Evolutionary conservation across 1,140 invertebrate species (phyloP).

Genomic region (Drosophila gunungcola): DNA sequence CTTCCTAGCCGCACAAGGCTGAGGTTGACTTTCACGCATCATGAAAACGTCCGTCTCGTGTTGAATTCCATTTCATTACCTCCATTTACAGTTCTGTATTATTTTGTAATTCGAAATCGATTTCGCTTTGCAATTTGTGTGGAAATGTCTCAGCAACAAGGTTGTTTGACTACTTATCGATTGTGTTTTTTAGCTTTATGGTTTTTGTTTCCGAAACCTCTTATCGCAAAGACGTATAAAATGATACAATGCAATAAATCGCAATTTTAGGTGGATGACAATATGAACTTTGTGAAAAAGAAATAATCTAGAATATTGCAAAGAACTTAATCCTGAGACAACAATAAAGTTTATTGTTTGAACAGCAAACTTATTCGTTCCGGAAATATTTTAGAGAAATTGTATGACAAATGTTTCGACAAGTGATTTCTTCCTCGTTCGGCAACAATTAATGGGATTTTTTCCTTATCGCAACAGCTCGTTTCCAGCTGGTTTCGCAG

Average conservation of each 20-base stretch:
- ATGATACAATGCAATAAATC: constrained; percentile 5
- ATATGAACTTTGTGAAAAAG: not conserved
- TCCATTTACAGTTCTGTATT: constrained; percentile 68
- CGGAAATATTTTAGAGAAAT: not conserved
- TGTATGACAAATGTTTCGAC: not conserved
- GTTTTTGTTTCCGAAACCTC: constrained; percentile 41
- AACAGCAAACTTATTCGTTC: not conserved
- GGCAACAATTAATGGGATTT: constrained; percentile 10
- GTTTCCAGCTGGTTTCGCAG: constrained; percentile 11
- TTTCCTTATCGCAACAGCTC: constrained; percentile 23
- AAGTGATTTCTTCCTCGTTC: not conserved
- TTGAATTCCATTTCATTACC: constrained; percentile 42
- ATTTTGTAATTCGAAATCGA: constrained; percentile 69
- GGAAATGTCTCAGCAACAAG: constrained; percentile 46
- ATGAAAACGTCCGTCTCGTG: constrained; percentile 41
- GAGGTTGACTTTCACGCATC: constrained; percentile 70
- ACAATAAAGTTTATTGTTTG: not conserved
- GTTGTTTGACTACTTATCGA: constrained; percentile 34
- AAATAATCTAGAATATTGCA: not conserved
- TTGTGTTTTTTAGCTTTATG: constrained; percentile 19
- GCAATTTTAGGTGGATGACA: not conserved
- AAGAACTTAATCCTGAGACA: not conserved
- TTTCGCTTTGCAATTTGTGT: constrained; percentile 55
- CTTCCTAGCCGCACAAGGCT: constrained; percentile 63
- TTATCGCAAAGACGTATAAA: constrained; percentile 46